Base-by-base conservation (phyloP, 1,140 invertebrate genomes). In the Aethina tumida region DNA sequence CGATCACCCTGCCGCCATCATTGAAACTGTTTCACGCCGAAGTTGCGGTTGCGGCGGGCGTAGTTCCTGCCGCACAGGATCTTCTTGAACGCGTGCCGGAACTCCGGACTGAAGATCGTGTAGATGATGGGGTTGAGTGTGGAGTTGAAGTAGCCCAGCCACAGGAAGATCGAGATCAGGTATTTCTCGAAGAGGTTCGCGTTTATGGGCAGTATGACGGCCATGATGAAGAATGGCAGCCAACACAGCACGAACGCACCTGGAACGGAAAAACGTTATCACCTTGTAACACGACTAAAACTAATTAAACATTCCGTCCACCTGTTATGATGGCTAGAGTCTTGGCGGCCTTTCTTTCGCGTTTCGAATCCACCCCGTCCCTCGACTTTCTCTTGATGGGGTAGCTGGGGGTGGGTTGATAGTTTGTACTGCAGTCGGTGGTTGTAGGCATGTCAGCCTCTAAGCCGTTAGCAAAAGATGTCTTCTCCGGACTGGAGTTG, bases 241-340 rank as follows among this genome's bases (percentile, higher is more conserved):
- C 86, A 92, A 61, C 87, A 91, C 25, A 82, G 73, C 17, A 91
- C 81, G 62, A 92, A 92, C 27, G 83, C 85, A 17, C 37, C n/a
- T n/a, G n/a, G n/a, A n/a, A n/a, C n/a, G n/a, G n/a, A n/a, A n/a
- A n/a, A n/a, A n/a, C n/a, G n/a, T n/a, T n/a, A n/a, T n/a, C n/a
- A n/a, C n/a, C n/a, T n/a, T n/a, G n/a, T n/a, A n/a, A n/a, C n/a
- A n/a, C n/a, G n/a, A n/a, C n/a, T n/a, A n/a, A n/a, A n/a, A n/a
- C n/a, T n/a, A n/a, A n/a, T n/a, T n/a, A n/a, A n/a, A n/a, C n/a
- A n/a, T n/a, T n/a, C n/a, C n/a, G n/a, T 4, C 38, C 38, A 20
- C 86, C 87, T 15, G 88, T 92, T 43, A 91, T 88, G 60, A 90
- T 89, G 47, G 86, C 88, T 47, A 94, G 67, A 12, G 88, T 93